These are phyloP conservation scores for Ecdyonurus torrentis DNA, from an alignment of 2,888 invertebrate genomes.

Conservation along the genomic window DNA sequence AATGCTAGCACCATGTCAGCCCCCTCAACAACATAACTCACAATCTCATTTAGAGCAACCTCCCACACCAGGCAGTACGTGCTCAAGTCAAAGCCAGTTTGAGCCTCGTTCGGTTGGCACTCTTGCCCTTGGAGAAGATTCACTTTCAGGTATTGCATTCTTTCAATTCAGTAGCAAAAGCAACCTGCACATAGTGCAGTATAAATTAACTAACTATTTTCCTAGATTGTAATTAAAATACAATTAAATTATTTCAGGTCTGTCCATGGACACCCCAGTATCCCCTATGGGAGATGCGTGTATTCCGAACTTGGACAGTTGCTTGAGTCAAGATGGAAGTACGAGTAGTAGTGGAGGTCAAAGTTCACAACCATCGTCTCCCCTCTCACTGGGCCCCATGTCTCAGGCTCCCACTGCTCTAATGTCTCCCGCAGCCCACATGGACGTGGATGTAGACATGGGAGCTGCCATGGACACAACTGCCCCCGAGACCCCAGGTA, in stretches of 20 bases:
- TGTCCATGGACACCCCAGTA: constrained; percentile 26
- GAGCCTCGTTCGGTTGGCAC: neutral
- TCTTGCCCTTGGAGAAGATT: constrained; percentile 13
- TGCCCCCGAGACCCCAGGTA: constrained; percentile 11
- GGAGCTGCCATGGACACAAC: constrained; percentile 9
- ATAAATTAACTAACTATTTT: no score
- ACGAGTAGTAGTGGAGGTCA: constrained; percentile 5
- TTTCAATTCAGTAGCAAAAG: no score
- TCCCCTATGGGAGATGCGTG: constrained; percentile 11
- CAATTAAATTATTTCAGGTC: neutral
- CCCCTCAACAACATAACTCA: constrained; percentile 6
- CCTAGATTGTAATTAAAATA: no score
- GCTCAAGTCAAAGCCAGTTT: neutral
- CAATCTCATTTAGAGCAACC: constrained; percentile 5
- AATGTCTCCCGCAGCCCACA: constrained; percentile 21
- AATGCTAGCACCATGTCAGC: neutral
- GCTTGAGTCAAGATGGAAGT: constrained; percentile 7
- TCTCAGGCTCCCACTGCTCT: constrained; percentile 22
- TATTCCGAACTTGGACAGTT: constrained; percentile 9
- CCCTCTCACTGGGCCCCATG: constrained; percentile 11
- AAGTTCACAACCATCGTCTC: constrained; percentile 10
- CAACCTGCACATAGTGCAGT: no score
- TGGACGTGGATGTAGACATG: constrained; percentile 21
- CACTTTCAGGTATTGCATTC: no score
- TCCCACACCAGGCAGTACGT: constrained; percentile 8